Base-by-base conservation (phyloP, 1,140 invertebrate genomes). In the Oncopodura yosiiana region DNA sequence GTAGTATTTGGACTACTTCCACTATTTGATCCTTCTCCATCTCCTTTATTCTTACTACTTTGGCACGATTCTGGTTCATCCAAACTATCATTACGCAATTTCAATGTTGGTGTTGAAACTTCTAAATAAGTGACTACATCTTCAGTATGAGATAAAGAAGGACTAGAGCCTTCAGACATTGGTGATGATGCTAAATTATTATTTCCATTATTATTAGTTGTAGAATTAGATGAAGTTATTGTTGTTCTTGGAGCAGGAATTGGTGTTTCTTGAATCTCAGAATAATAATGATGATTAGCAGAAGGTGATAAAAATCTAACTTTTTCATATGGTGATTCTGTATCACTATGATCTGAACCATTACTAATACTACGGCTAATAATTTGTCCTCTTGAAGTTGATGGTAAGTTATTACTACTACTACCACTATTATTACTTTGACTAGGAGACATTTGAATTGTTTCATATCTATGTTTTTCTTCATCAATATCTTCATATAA, bases 401-500 rank as follows among this genome's bases (percentile, higher is more conserved):
- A 18, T 2, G 27, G 23, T 5, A 21, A 38, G 37, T 19, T 18
- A 30, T 3, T 18, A 24, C 3, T 29, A 14, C 14, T 9, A 14
- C 14, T 24, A 32, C 16, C n/a, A 6, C 9, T 50, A 18, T 4
- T 27, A 8, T 27, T 27, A 21, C 8, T 9, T n/a, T 34, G 16
- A 16, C 16, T 16, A 42, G 11, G 11, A 4, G 14, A 56, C 9
- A 56, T 29, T 46, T 49, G 12, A 36, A 56, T 43, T 1, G 55
- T 50, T 27, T 56, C 55, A 27, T 56, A 56, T 24, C 19, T 39
- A 19, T 44, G 39, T 14, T 43, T 42, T 3, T 42, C 46, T 24
- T 57, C 52, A 36, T 58, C 60, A 23, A 62, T 58, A 34, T 62
- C 60, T 52, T 62, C 60, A 29, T 62, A 62, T 37, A 62, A 58